Conservation (phyloP, 2,113 vertebrate species). For the Poeciliopsis turrubarensis region DNA sequence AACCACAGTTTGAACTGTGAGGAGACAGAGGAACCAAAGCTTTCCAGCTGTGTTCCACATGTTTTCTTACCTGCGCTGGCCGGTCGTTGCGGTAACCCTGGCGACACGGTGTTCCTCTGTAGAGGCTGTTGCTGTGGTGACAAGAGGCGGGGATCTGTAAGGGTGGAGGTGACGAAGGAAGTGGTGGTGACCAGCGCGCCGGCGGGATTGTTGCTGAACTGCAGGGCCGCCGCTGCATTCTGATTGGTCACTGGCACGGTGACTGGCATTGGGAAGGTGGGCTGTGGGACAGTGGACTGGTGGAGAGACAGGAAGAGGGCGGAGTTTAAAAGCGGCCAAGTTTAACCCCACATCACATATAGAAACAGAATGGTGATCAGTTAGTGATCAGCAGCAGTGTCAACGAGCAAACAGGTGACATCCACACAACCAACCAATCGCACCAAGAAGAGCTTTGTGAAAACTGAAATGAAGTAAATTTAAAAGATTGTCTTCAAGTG, state of each 20-base stretch:
- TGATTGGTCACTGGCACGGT: constrained; percentile 95
- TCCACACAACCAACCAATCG: constrained; percentile 24
- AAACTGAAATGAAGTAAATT: constrained; percentile 18
- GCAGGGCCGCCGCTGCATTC: constrained; percentile 81
- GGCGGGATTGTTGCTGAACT: constrained; percentile 90
- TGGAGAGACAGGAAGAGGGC: constrained; percentile 61
- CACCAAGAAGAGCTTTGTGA: constrained; percentile 29
- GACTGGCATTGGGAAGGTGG: constrained; percentile 96
- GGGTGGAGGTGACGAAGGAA: constrained; percentile 90
- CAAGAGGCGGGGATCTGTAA: constrained; percentile 93
- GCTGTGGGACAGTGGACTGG: constrained; percentile 91
- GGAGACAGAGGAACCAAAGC: constrained; percentile 7
- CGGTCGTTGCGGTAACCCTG: constrained; percentile 92
- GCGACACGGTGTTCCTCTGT: constrained; percentile 93
- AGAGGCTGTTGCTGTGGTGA: constrained; percentile 90
- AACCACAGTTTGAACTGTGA: not conserved
- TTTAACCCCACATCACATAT: not conserved
- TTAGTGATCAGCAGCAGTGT: constrained; percentile 59
- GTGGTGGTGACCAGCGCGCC: constrained; percentile 89
- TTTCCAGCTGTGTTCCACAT: constrained; percentile 5
- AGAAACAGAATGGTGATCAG: constrained; percentile 36
- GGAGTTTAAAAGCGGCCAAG: constrained; percentile 31
- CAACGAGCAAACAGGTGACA: constrained; percentile 36
- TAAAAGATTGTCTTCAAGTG: not conserved
- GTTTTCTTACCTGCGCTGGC: constrained; percentile 89